Evolutionary conservation across 2,113 vertebrate genomes (phyloP).

Genomic region (Dasypus novemcinctus): DNA sequence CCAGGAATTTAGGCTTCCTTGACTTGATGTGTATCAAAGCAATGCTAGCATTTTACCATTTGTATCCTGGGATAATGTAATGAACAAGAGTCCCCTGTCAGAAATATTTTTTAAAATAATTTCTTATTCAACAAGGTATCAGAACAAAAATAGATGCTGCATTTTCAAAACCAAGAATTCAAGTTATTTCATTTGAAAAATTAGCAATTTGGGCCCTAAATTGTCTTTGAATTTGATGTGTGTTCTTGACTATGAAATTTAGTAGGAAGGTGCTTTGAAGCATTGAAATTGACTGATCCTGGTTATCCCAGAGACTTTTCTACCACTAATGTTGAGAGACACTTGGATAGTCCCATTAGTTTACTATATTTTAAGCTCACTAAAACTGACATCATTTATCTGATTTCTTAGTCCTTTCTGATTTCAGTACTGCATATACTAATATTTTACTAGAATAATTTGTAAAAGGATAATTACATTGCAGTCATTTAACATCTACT

Average conservation of each 20-base stretch:
- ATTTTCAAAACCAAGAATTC: neutral
- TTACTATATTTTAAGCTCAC: neutral
- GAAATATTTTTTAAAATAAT: neutral
- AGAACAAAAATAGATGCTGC: neutral
- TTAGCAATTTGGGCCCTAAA: neutral
- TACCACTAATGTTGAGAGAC: neutral
- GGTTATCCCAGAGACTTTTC: slow-evolving; percentile 20
- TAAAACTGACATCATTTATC: neutral
- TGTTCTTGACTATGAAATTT: neutral
- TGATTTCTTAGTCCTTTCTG: neutral
- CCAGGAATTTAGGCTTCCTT: neutral
- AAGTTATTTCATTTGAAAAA: neutral
- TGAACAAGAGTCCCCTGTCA: neutral
- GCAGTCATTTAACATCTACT: neutral
- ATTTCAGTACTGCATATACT: neutral
- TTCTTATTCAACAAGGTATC: neutral
- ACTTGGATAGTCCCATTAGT: neutral
- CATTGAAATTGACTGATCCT: neutral
- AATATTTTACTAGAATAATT: neutral
- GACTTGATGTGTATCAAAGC: neutral
- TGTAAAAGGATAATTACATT: neutral
- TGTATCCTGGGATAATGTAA: neutral
- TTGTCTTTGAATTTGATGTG: neutral
- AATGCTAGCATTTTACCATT: neutral
- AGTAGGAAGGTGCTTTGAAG: neutral